Percentiles rank a stretch among this genome's conserved stretches.
phyloP scores from a whole-genome alignment of 2,888 invertebrate species.

The Polia nebulosa region DNA sequence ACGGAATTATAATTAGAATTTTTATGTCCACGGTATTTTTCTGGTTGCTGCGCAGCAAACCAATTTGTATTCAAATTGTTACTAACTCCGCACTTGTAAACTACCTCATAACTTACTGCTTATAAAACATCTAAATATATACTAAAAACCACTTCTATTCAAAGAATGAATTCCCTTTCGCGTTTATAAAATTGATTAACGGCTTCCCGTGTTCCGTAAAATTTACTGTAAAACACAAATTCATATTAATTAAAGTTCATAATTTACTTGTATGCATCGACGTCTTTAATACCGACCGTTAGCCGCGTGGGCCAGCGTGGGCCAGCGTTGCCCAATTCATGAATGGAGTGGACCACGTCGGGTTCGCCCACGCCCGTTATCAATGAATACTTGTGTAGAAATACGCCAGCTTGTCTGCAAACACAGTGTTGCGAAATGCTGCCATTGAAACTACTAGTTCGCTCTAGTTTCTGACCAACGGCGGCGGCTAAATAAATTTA shows the following conservation, averaged over 20 bases:
- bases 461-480: constrained; percentile 66
- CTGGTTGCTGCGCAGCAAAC: constrained; percentile 54
- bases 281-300: constrained; percentile 80
- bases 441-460: constrained; percentile 78
- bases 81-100: constrained; percentile 48
- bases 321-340: constrained; percentile 86
- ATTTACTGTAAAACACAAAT: constrained; percentile 79
- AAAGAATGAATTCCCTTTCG: constrained; percentile 51
- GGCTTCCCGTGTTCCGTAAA: constrained; percentile 78
- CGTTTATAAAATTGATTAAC: constrained; percentile 69
- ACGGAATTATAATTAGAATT: constrained; percentile 45
- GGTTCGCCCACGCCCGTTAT: constrained; percentile 85
- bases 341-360: constrained; percentile 85
- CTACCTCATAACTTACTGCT: constrained; percentile 56
- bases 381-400: constrained; percentile 86
- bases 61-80: constrained; percentile 63
- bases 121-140: constrained; percentile 50
- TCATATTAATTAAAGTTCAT: constrained; percentile 85
- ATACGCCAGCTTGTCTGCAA: constrained; percentile 83
- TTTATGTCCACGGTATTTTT: constrained; percentile 43
- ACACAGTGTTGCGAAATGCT: constrained; percentile 79
- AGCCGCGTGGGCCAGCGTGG: constrained; percentile 79
- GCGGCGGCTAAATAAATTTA: constrained; percentile 55
- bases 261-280: constrained; percentile 79
- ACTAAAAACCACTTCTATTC: constrained; percentile 50